Evolutionary conservation across 2,888 invertebrate species (phyloP).

Genomic region (Acronicta leporina): DNA sequence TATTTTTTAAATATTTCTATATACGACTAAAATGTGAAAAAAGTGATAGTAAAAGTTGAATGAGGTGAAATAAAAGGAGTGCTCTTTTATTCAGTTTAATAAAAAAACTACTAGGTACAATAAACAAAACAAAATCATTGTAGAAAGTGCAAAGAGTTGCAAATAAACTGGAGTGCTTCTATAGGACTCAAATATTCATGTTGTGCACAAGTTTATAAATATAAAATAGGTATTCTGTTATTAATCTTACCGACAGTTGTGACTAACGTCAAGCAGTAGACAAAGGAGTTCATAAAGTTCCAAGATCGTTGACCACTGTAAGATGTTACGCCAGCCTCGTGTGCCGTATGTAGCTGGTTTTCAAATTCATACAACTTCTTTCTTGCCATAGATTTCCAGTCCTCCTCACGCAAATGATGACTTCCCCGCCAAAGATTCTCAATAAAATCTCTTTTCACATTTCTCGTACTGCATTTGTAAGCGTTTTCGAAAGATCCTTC

Average conservation of each 20-base stretch:
- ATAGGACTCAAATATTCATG: conserved; percentile 1
- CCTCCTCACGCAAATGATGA: conserved; percentile 95
- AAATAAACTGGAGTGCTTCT: background rate
- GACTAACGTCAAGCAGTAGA: conserved; percentile 95
- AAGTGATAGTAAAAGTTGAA: background rate
- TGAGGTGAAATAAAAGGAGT: conserved; percentile 21
- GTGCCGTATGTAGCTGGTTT: conserved; percentile 94
- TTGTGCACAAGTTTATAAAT: background rate
- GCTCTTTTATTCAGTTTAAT: conserved; percentile 26
- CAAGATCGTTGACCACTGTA: conserved; percentile 96
- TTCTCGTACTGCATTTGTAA: conserved; percentile 96
- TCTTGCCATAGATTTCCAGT: conserved; percentile 96
- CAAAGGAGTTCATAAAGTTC: conserved; percentile 96
- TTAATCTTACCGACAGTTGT: conserved; percentile 95
- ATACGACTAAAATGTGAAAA: no score
- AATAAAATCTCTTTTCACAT: conserved; percentile 95
- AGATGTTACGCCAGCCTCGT: conserved; percentile 94
- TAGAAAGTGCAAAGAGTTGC: background rate
- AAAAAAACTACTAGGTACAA: background rate
- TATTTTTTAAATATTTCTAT: background rate
- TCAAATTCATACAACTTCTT: conserved; percentile 95
- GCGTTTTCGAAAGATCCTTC: conserved; percentile 96
- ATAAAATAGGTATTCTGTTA: conserved; percentile 2
- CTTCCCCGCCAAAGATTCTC: conserved; percentile 95
- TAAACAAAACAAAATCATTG: background rate